Evolutionary conservation across 2,888 invertebrate species (phyloP).

Genomic region (Platycnemis pennipes): DNA sequence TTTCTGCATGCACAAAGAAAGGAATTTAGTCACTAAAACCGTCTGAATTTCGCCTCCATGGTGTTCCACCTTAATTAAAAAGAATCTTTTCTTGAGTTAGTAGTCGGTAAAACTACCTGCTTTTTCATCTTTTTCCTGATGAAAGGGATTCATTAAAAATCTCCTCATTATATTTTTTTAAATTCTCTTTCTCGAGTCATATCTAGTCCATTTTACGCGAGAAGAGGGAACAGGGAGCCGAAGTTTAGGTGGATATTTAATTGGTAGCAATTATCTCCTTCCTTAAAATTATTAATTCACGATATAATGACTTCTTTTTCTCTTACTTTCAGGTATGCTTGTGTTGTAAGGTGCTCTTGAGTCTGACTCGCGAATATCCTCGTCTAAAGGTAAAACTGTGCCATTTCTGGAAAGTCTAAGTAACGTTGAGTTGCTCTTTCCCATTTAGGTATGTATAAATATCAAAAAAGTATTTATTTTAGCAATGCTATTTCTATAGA

Average conservation of each 20-base stretch:
- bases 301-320: background rate
- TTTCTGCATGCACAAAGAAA: background rate
- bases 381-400: too few species aligned
- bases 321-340: background rate
- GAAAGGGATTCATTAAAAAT: slow-evolving; percentile 18
- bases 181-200: background rate
- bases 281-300: background rate
- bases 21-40: background rate
- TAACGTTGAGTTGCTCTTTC: too few species aligned
- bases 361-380: background rate
- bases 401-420: too few species aligned
- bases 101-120: background rate
- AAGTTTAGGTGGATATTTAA: background rate
- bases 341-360: background rate
- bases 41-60: background rate
- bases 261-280: background rate
- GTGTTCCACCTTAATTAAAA: slow-evolving; percentile 29
- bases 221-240: background rate
- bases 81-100: background rate
- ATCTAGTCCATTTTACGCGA: background rate
- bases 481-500: too few species aligned
- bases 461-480: too few species aligned
- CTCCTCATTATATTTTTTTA: background rate
- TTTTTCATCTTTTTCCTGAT: background rate
- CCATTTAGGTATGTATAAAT: too few species aligned